Percentiles rank a stretch among this genome's conserved stretches.
These are phyloP conservation scores for Plebejus argus DNA, from an alignment of 2,888 invertebrate species.

Conservation along the genomic window DNA sequence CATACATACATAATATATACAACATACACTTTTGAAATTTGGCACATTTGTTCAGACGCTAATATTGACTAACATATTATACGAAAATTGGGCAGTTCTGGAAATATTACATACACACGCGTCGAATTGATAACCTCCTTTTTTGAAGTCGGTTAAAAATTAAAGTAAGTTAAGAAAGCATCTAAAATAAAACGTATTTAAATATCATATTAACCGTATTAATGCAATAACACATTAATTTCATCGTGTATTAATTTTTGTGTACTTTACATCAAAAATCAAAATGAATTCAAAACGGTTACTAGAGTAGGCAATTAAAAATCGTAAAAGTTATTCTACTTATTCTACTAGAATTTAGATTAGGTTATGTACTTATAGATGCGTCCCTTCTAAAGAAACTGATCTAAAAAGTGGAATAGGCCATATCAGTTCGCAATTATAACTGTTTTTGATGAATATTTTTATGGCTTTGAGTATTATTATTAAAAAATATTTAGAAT, in stretches of 20 bases:
- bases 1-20: no score
- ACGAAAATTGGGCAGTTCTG: no score
- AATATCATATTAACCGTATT: no score
- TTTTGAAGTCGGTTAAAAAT: no score
- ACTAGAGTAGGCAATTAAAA: not conserved
- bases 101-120: no score
- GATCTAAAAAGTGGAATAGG: conserved; percentile 50
- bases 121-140: no score
- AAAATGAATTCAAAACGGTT: not conserved
- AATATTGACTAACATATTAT: no score
- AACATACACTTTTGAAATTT: no score
- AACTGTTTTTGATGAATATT: conserved; percentile 25
- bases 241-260: not conserved
- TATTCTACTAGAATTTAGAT: conserved; percentile 31
- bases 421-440: conserved; percentile 30
- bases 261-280: not conserved
- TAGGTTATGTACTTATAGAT: conserved; percentile 41
- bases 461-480: not conserved
- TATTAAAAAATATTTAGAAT: not conserved
- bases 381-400: conserved; percentile 47
- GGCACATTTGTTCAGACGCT: no score
- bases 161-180: no score
- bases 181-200: no score
- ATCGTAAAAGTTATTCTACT: not conserved
- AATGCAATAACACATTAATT: not conserved